Conservation (phyloP, 2,888 invertebrate genomes). For the Diadromus collaris region DNA sequence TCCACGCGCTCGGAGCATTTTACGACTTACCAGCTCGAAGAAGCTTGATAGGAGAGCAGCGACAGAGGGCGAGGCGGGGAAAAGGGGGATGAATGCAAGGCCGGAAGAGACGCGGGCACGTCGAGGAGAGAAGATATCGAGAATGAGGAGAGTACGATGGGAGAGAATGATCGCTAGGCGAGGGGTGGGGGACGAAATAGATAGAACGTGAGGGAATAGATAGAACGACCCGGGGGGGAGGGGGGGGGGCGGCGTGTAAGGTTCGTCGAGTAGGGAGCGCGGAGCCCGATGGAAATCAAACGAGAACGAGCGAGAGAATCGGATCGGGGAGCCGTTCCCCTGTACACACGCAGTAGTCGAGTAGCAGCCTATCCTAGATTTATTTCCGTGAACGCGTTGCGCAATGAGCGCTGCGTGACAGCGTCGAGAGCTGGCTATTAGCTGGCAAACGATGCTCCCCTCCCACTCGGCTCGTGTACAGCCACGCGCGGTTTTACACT, state of each 20-base stretch:
- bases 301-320: constrained; percentile 29
- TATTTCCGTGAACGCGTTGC: constrained; percentile 75
- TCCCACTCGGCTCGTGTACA: constrained; percentile 8
- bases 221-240: constrained; percentile 2
- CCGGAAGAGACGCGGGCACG: constrained; percentile 53
- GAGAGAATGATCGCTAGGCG: constrained; percentile 10
- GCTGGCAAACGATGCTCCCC: constrained; percentile 44
- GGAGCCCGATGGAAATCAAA: constrained; percentile 7
- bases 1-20: constrained; percentile 39
- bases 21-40: constrained; percentile 53
- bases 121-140: constrained; percentile 33
- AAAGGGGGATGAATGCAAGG: constrained; percentile 60
- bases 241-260: constrained; percentile 17
- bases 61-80: constrained; percentile 30
- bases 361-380: constrained; percentile 75
- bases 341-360: constrained; percentile 16
- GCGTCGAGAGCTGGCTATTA: constrained; percentile 54
- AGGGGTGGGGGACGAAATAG: neutral
- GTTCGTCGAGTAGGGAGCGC: constrained; percentile 2
- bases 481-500: constrained; percentile 57
- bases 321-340: constrained; percentile 37
- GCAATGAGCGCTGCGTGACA: constrained; percentile 68
- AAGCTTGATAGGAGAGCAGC: constrained; percentile 65
- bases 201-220: neutral
- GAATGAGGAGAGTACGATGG: constrained; percentile 5